Conservation (phyloP, 35 echinoderm and acorn worm species). For the Nesometra sesokonis region DNA sequence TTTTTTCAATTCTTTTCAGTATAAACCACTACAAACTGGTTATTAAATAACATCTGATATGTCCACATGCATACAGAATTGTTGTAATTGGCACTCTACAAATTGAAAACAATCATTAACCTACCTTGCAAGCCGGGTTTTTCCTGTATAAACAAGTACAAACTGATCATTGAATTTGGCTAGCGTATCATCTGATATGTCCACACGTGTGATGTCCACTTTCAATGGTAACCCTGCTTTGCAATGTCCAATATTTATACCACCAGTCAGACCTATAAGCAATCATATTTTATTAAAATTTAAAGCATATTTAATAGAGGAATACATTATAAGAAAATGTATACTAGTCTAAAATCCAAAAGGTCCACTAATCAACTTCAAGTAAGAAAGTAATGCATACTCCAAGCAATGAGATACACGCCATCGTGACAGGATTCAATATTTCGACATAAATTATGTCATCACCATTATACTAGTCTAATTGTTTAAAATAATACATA, state of each 20-base stretch:
- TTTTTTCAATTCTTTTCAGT: no score
- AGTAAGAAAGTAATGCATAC: no score
- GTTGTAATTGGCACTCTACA: no score
- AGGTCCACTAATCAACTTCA: no score
- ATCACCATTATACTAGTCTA: not conserved
- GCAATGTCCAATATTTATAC: conserved; percentile 79
- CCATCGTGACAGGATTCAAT: no score
- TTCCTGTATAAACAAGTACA: conserved; percentile 88
- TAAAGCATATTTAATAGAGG: not conserved
- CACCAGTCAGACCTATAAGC: conserved; percentile 53
- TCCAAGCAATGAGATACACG: no score
- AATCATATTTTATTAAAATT: not conserved
- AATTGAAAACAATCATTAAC: not conserved
- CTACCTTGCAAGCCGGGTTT: conserved; percentile 90
- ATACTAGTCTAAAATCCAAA: not conserved
- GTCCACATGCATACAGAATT: no score
- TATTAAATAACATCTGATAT: no score
- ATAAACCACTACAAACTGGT: no score
- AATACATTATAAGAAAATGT: not conserved
- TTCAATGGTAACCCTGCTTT: conserved; percentile 55
- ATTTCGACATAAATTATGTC: no score
- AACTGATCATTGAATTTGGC: conserved; percentile 71
- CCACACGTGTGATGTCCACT: conserved; percentile 63
- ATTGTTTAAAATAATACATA: no score
- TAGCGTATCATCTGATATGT: conserved; percentile 45